Conservation (phyloP, 2,113 vertebrate genomes). For the Solea solea region DNA sequence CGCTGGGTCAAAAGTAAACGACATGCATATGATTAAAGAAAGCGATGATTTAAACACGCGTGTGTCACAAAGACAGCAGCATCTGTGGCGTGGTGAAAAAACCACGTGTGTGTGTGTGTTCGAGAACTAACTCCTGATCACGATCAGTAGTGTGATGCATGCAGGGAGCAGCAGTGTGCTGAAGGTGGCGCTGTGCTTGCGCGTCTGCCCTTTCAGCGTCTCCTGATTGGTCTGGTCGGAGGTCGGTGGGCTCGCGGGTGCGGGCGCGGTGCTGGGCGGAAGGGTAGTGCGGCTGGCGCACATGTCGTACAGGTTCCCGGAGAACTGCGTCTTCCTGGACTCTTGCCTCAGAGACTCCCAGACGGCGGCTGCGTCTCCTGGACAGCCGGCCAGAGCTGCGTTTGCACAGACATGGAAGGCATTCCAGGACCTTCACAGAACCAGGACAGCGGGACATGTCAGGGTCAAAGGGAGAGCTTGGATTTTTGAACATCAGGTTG, state of each 20-base stretch:
- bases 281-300: conserved; percentile 83
- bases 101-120: not conserved
- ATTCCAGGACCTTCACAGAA: conserved; percentile 89
- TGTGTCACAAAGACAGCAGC: not conserved
- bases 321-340: conserved; percentile 88
- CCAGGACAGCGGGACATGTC: not conserved
- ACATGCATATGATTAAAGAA: not conserved
- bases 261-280: conserved; percentile 63
- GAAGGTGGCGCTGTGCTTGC: conserved; percentile 1
- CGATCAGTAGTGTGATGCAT: conserved; percentile 57
- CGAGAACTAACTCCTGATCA: conserved; percentile 58
- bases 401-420: conserved; percentile 91
- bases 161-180: conserved; percentile 59
- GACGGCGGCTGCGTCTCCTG: conserved; percentile 86
- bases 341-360: conserved; percentile 94
- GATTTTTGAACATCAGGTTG: too few species aligned
- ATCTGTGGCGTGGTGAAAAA: not conserved
- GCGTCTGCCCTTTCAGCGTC: conserved; percentile 81
- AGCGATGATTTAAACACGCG: not conserved
- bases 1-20: not conserved
- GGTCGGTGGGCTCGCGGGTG: conserved; percentile 62
- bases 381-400: conserved; percentile 85
- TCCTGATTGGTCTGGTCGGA: conserved; percentile 88
- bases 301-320: conserved; percentile 91
- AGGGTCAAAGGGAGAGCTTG: not conserved